Base-by-base conservation (phyloP, 2,888 invertebrate species). In the Thyatira batis region DNA sequence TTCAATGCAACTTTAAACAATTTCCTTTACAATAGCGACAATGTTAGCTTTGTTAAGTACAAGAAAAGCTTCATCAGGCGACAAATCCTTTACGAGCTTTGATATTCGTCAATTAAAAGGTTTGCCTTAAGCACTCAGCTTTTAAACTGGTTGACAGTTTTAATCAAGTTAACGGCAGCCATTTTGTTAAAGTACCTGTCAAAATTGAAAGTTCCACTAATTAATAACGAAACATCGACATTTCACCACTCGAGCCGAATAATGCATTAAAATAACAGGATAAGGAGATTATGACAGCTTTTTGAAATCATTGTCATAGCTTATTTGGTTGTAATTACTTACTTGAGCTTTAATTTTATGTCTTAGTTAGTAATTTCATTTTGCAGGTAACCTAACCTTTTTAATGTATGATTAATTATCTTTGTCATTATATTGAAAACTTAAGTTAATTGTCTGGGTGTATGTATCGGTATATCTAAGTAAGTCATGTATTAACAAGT, bases 51-150 rank as follows among this genome's bases (percentile, higher is more conserved):
- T n/a, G n/a, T n/a, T n/a, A n/a, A n/a, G n/a, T n/a, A n/a, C n/a
- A n/a, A n/a, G n/a, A n/a, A n/a, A n/a, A n/a, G n/a, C n/a, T n/a
- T n/a, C n/a, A 73, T 62, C 66, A 70, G 72, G 76, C 71, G 78
- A 74, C 78, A 84, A 82, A 83, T 82, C 79, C 72, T 70, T 67
- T 60, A 74, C 69, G 72, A 67, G 79, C 83, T 83, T 79, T 79
- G 78, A 82, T 87, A 84, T 77, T 61, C 77, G 71, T 75, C 77
- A 82, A 82, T 80, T 81, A 81, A 65, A 71, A 69, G 67, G 69
- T 5, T 69, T 68, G 72, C 69, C 66, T 56, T 67, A 57, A 69
- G 76, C 74, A 74, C 81, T 80, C 63, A 62, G 74, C 80, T 78
- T 76, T 77, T 78, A 76, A 78, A 75, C 55, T 60, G 58, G 69